phyloP scores from a whole-genome alignment of 2,797 vertebrate species.

The Melanotaenia nigrans region DNA sequence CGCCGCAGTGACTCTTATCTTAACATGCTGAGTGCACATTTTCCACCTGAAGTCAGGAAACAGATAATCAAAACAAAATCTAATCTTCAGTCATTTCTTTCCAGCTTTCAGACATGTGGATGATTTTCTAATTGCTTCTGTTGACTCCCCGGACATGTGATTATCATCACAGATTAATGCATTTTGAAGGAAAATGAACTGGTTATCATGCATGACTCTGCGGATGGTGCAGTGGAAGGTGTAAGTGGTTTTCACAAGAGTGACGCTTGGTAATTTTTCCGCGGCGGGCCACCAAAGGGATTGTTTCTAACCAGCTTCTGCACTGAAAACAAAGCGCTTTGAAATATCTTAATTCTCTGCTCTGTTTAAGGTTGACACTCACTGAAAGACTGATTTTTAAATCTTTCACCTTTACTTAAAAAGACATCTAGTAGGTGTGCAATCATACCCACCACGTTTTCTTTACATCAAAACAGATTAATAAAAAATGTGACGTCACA shows the following conservation, averaged over 20 bases:
- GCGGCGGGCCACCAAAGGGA: not conserved
- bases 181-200: slow-evolving; percentile 38
- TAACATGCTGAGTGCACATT: slow-evolving; percentile 38
- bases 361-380: not conserved
- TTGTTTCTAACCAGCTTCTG: not conserved
- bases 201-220: slow-evolving; percentile 47
- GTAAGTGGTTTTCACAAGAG: slow-evolving; percentile 29
- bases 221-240: slow-evolving; percentile 45
- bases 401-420: not conserved
- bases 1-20: slow-evolving; percentile 38
- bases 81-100: slow-evolving; percentile 62
- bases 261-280: slow-evolving; percentile 8
- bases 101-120: slow-evolving; percentile 28
- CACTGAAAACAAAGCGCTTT: not conserved
- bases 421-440: not conserved
- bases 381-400: not conserved
- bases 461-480: not conserved
- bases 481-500: not conserved
- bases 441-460: not conserved
- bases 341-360: not conserved
- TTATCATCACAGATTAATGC: slow-evolving; percentile 50
- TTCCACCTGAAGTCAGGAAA: slow-evolving; percentile 36
- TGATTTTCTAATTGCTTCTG: slow-evolving; percentile 57
- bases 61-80: slow-evolving; percentile 58
- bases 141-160: slow-evolving; percentile 47